A percentile compares a stretch with the other conserved stretches of the same genome.
These are phyloP conservation scores for Otocyon megalotis DNA, from an alignment of 2,113 vertebrate genomes.

Conservation along the genomic window DNA sequence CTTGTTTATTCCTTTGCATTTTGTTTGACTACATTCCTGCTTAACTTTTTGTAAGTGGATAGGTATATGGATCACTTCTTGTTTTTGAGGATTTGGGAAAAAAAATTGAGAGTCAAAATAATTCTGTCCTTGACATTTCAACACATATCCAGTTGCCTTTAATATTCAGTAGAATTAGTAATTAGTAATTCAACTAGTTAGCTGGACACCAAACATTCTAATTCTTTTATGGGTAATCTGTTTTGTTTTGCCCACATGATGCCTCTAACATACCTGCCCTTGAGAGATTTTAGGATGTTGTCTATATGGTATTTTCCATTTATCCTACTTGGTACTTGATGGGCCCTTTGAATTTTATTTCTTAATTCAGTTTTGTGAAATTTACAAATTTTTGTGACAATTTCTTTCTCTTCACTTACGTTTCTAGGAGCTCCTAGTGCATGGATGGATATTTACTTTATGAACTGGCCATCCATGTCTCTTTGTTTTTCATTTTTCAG, in stretches of 20 bases:
- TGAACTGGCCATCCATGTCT: background rate
- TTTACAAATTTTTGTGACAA: background rate
- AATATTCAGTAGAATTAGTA: background rate
- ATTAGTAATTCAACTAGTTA: constrained; percentile 12
- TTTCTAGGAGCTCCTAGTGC: background rate
- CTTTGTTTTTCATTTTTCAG: constrained; percentile 10
- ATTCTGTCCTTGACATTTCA: constrained; percentile 36
- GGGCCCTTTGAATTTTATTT: background rate
- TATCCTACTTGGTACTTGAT: background rate
- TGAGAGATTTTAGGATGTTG: background rate
- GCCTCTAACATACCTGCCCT: background rate
- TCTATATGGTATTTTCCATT: background rate
- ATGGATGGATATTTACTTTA: background rate
- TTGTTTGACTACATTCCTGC: background rate
- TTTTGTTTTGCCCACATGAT: background rate
- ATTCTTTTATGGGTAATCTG: background rate
- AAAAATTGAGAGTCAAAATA: constrained; percentile 14
- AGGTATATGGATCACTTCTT: background rate
- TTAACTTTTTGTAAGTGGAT: background rate
- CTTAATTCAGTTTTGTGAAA: background rate
- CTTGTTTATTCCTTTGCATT: background rate
- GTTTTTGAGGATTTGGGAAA: background rate
- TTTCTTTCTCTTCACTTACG: background rate
- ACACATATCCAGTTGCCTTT: background rate
- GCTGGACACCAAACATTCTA: background rate